Conservation (phyloP, 2,113 vertebrate species). For the Muscicapa adusta region DNA sequence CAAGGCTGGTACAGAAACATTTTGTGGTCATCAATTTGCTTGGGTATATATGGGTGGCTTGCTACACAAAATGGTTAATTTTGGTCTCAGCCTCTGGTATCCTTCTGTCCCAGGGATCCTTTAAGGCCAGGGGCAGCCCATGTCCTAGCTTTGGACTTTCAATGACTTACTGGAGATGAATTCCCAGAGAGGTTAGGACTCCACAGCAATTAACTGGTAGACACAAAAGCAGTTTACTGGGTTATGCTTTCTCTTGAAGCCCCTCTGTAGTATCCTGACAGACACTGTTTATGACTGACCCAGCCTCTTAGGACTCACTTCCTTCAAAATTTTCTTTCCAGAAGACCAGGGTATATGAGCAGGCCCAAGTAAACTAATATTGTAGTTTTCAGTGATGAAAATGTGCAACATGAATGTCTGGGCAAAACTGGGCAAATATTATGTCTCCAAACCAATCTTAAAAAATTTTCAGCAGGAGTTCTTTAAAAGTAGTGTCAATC, state of each 20-base stretch:
- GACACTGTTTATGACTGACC: accelerated
- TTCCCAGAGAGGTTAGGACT: not conserved
- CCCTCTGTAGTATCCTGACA: not conserved
- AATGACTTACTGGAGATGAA: not conserved
- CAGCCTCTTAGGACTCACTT: not conserved
- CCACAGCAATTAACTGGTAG: not conserved
- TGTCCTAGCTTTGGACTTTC: not conserved
- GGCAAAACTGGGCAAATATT: not conserved
- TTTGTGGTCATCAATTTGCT: not conserved
- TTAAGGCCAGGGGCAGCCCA: not conserved
- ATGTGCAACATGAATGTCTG: not conserved
- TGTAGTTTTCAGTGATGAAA: not conserved
- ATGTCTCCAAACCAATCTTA: not conserved
- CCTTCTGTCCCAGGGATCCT: not conserved
- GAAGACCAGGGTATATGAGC: not conserved
- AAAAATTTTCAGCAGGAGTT: not conserved
- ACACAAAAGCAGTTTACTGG: not conserved
- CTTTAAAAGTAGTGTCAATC: not conserved
- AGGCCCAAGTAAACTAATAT: not conserved
- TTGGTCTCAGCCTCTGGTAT: not conserved
- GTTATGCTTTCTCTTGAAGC: not conserved
- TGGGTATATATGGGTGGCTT: not conserved
- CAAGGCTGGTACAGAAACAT: not conserved
- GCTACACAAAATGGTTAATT: not conserved
- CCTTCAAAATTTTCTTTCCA: not conserved